phyloP scores from a whole-genome alignment of 2,113 vertebrate genomes.

The Todiramphus chloris region DNA sequence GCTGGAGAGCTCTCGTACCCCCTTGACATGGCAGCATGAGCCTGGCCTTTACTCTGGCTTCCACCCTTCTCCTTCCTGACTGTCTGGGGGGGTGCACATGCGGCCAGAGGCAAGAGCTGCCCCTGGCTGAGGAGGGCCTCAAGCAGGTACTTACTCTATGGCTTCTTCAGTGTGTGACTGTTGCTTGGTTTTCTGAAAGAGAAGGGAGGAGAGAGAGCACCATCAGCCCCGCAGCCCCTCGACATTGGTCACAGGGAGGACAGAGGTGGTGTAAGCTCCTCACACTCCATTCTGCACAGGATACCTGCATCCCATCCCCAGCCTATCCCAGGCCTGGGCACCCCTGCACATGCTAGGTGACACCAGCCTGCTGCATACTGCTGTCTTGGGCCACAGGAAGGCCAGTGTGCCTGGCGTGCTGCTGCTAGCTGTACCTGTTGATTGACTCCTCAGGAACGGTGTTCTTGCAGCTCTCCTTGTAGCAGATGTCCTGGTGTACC shows the following conservation, averaged over 20 bases:
- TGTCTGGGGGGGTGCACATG: no score
- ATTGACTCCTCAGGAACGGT: conserved; percentile 58
- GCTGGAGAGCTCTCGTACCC: background rate
- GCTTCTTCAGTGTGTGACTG: conserved; percentile 71
- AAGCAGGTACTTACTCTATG: conserved; percentile 42
- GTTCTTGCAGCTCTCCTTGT: conserved; percentile 88
- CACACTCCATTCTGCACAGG: fast-evolving
- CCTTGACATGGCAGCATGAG: fast-evolving
- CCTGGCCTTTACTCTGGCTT: background rate
- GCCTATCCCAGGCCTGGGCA: background rate
- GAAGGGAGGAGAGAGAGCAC: background rate
- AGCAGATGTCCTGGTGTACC: conserved; percentile 89
- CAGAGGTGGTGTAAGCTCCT: fast-evolving
- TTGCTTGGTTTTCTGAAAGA: conserved; percentile 72
- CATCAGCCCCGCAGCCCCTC: background rate
- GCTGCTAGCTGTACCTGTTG: conserved; percentile 70
- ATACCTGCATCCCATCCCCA: background rate
- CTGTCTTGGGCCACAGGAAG: background rate
- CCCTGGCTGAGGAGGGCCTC: background rate
- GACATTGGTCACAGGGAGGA: fast-evolving
- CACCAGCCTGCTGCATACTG: background rate
- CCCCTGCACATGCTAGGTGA: fast-evolving
- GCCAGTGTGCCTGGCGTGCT: fast-evolving
- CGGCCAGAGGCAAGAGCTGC: background rate
- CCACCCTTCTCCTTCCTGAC: fast-evolving